Conservation (phyloP, 2,888 invertebrate species). For the Lumbricus terrestris region DNA sequence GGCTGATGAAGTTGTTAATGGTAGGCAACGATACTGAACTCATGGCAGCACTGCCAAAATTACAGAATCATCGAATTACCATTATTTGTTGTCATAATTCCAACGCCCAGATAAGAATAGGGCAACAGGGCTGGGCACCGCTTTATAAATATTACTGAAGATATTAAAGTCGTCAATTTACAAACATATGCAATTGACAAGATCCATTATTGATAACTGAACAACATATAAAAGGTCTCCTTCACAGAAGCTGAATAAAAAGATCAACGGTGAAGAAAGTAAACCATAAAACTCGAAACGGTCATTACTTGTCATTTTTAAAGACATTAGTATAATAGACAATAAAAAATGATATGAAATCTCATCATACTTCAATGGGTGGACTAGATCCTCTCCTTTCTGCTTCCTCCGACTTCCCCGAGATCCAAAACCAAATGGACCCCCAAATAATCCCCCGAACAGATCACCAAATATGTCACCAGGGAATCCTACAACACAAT, state of each 20-base stretch:
- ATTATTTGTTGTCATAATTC: too few relatives aligned
- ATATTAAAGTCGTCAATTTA: not conserved
- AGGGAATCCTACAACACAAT: conserved; percentile 40
- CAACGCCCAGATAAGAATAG: too few relatives aligned
- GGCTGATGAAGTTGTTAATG: too few relatives aligned
- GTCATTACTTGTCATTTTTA: not conserved
- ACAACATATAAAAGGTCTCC: not conserved
- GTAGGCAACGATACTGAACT: too few relatives aligned
- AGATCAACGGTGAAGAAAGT: not conserved
- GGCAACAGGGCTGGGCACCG: too few relatives aligned
- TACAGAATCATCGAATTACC: too few relatives aligned
- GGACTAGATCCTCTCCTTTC: conserved; percentile 76
- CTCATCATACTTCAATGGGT: conserved; percentile 70
- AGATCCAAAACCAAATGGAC: conserved; percentile 35
- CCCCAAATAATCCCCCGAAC: conserved; percentile 49
- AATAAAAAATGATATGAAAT: not conserved
- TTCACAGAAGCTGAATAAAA: not conserved
- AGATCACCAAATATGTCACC: conserved; percentile 43
- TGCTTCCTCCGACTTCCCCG: conserved; percentile 41
- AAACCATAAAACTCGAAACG: not conserved
- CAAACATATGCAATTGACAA: not conserved
- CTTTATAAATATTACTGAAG: too few relatives aligned
- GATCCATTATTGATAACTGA: not conserved
- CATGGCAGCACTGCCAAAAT: too few relatives aligned
- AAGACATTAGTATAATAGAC: not conserved